Percentiles rank a stretch among this genome's conserved stretches.
Evolutionary conservation across 2,797 vertebrate species (phyloP).

Genomic region (Pangasius macronema): DNA sequence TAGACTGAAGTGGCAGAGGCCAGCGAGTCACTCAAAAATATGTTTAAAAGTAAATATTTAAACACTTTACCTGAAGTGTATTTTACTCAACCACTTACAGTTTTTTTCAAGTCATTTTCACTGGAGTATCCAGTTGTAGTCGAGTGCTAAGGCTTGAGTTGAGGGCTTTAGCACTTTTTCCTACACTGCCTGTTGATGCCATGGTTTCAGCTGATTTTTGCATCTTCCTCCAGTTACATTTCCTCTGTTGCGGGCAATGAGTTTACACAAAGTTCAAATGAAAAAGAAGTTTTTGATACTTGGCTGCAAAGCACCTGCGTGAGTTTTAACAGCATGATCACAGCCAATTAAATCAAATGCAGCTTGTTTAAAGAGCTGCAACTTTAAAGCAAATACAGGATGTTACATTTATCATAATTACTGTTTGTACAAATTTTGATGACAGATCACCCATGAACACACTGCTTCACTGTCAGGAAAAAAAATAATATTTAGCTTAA

Average conservation of each 20-base stretch:
- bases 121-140: slow-evolving; percentile 33
- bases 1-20: slow-evolving; percentile 25
- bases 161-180: slow-evolving; percentile 25
- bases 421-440: slow-evolving; percentile 43
- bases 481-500: not conserved
- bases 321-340: slow-evolving; percentile 49
- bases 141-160: slow-evolving; percentile 26
- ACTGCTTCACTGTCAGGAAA: slow-evolving; percentile 21
- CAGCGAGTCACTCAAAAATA: slow-evolving; percentile 32
- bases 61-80: slow-evolving; percentile 39
- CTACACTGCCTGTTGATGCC: not conserved
- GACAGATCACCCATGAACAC: slow-evolving; percentile 35
- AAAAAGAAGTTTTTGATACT: slow-evolving; percentile 41
- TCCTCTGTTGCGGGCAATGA: not conserved
- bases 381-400: slow-evolving; percentile 43
- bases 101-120: slow-evolving; percentile 24
- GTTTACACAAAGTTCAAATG: slow-evolving; percentile 28
- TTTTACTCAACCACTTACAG: slow-evolving; percentile 31
- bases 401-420: slow-evolving; percentile 45
- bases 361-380: slow-evolving; percentile 44
- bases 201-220: slow-evolving; percentile 35
- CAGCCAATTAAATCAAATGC: slow-evolving; percentile 49
- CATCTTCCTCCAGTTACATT: slow-evolving; percentile 27
- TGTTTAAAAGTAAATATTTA: slow-evolving; percentile 47
- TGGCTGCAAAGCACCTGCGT: slow-evolving; percentile 37